Evolutionary conservation across 23 tunicate genomes (phyloP), one percentile per base, ranked within the genome.

Genomic region (Oikopleura albicans): DNA sequence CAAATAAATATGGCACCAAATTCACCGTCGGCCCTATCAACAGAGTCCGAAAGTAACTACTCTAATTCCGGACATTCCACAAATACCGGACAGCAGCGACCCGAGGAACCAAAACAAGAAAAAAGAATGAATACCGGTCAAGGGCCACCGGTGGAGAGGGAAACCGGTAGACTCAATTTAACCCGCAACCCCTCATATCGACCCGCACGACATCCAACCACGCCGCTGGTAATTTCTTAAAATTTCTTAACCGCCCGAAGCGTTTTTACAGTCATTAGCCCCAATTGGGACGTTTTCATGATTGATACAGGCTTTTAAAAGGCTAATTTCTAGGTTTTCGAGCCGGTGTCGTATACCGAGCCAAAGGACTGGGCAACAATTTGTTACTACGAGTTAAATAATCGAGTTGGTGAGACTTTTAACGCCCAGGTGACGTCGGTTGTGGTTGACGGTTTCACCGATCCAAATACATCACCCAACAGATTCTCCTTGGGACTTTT

Each of bases 391-490:
- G 98, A 94, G 88, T 86, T 94, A 71, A 94, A 94, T 83, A 94
- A 94, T 66, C 87, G 98, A 0, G 98, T 94, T 22, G 98, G 98
- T 12, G 98, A 94, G 40, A 91, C 91, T 4, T 94, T 91, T 75
- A 39, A 40, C 31, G 98, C 96, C 2, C 40, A 87, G 0, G 56
- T 86, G 1, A 90, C 98, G 4, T 86, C 89, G 4, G 86, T 94
- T 27, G 87, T 94, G 36, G 98, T 94, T 16, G 98, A 94, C 40
- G 98, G 98, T 1, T 94, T 94, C 89, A 94, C 98, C 40, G 94
- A 94, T 85, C 98, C 98, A 0, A 90, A 94, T 1, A 85, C 96
- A 0, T 86, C 88, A 1, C 88, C 89, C 0, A 94, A 94, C 63
- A 85, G 98, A 36, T 94, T 94, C 66, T 94, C 96, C 40, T 79